Evolutionary conservation across 2,797 vertebrate species (phyloP).

Genomic region (Dipus sagitta): DNA sequence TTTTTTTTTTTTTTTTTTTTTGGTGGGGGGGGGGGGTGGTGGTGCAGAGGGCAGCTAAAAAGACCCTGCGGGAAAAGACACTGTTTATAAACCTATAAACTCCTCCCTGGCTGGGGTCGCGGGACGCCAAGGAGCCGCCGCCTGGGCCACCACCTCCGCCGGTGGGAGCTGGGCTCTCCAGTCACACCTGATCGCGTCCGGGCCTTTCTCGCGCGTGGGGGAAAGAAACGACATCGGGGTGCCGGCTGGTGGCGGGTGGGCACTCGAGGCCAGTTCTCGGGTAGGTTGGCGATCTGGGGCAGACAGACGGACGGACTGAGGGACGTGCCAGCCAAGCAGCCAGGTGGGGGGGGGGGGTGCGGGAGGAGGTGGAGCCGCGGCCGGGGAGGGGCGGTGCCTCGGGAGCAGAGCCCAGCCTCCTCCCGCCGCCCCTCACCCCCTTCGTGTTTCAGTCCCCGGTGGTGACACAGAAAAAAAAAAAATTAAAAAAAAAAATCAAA

Average conservation of each 20-base stretch:
- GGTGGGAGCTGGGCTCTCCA: background rate
- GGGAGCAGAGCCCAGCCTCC: conserved; percentile 48
- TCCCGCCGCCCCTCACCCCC: background rate
- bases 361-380: conserved; percentile 66
- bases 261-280: fast-evolving
- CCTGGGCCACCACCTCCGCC: background rate
- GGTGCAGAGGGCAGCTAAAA: background rate
- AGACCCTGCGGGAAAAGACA: background rate
- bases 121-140: background rate
- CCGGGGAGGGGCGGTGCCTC: conserved; percentile 70
- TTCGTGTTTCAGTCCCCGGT: background rate
- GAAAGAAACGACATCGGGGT: background rate
- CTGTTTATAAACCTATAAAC: background rate
- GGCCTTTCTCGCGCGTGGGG: background rate
- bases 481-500: no score
- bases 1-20: background rate
- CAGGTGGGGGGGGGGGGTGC: background rate
- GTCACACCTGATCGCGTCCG: conserved; percentile 25
- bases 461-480: conserved; percentile 48
- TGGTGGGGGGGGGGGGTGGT: no score
- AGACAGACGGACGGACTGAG: background rate
- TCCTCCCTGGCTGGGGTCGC: background rate
- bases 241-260: background rate
- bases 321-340: fast-evolving
- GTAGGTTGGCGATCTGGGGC: background rate